A percentile compares a stretch with the other conserved stretches of the same genome.
These are phyloP conservation scores for Plestiodon gilberti DNA, from an alignment of 2,113 vertebrate genomes.

Conservation along the genomic window DNA sequence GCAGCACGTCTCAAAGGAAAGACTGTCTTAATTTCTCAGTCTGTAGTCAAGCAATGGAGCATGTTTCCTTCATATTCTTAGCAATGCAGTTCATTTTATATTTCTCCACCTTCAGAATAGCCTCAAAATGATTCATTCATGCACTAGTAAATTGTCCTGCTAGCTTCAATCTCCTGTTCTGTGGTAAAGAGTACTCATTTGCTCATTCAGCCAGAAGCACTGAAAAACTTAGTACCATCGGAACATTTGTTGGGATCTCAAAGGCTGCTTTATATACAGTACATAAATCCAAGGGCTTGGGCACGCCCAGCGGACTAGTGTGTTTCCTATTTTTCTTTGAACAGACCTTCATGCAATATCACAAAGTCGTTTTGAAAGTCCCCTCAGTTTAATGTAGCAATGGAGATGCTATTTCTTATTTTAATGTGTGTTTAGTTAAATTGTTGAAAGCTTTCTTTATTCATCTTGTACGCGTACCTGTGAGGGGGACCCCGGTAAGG, in stretches of 20 bases:
- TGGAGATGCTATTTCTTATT: no score
- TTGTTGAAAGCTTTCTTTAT: no score
- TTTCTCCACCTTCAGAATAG: neutral
- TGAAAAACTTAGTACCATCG: neutral
- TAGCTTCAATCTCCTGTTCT: neutral
- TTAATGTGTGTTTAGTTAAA: no score
- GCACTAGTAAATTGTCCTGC: neutral
- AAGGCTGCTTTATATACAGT: neutral
- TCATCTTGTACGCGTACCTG: no score
- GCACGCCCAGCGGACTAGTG: neutral
- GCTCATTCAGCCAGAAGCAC: neutral
- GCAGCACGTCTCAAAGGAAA: slow-evolving; percentile 24
- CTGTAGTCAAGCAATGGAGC: neutral
- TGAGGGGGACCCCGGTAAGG: no score
- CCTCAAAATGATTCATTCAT: neutral
- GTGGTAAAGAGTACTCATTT: neutral
- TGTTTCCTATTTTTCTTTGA: neutral
- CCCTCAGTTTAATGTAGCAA: no score
- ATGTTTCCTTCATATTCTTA: neutral
- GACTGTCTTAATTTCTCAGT: neutral
- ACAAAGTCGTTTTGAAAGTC: no score
- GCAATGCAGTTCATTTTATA: neutral
- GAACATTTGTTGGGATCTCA: no score
- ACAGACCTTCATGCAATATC: neutral
- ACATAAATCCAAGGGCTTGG: no score